Evolutionary conservation across 1,140 invertebrate genomes (phyloP).

Genomic region (Cheumatopsyche charites): DNA sequence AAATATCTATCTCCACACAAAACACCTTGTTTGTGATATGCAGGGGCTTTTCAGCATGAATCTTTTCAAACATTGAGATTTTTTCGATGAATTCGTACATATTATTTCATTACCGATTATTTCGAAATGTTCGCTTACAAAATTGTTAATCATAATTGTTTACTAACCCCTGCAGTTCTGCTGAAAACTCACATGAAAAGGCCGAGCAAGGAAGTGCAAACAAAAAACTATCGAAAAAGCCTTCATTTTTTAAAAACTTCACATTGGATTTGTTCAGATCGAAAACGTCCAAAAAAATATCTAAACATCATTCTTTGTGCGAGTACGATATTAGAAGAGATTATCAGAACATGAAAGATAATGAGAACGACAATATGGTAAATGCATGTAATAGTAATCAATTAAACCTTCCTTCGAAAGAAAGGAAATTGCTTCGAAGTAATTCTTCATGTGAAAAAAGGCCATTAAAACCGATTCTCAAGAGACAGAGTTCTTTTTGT

Average conservation of each 20-base stretch:
- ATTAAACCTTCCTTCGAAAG: slow-evolving; percentile 55
- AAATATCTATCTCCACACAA: too few relatives aligned
- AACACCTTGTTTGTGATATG: too few relatives aligned
- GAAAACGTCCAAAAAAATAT: slow-evolving; percentile 59
- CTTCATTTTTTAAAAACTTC: slow-evolving; percentile 62
- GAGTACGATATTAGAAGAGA: slow-evolving; percentile 55
- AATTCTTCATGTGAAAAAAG: slow-evolving; percentile 60
- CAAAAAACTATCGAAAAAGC: slow-evolving; percentile 60
- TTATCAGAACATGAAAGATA: slow-evolving; percentile 53
- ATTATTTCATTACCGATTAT: too few relatives aligned
- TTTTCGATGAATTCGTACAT: too few relatives aligned
- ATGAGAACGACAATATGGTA: slow-evolving; percentile 57
- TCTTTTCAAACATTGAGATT: too few relatives aligned
- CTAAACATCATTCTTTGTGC: slow-evolving; percentile 59
- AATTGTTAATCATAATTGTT: slow-evolving; percentile 23
- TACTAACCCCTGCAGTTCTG: slow-evolving; percentile 57
- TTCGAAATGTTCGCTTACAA: not conserved
- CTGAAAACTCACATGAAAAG: slow-evolving; percentile 59
- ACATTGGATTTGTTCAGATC: slow-evolving; percentile 61
- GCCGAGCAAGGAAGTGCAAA: slow-evolving; percentile 55
- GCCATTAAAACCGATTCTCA: slow-evolving; percentile 58
- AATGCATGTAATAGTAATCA: slow-evolving; percentile 53
- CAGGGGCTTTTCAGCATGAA: too few relatives aligned
- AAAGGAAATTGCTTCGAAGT: slow-evolving; percentile 60
- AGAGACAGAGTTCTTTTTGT: slow-evolving; percentile 60